Percentiles rank a stretch among this genome's conserved stretches.
Conservation (phyloP, 2,888 invertebrate species). For the Aricia artaxerxes region DNA sequence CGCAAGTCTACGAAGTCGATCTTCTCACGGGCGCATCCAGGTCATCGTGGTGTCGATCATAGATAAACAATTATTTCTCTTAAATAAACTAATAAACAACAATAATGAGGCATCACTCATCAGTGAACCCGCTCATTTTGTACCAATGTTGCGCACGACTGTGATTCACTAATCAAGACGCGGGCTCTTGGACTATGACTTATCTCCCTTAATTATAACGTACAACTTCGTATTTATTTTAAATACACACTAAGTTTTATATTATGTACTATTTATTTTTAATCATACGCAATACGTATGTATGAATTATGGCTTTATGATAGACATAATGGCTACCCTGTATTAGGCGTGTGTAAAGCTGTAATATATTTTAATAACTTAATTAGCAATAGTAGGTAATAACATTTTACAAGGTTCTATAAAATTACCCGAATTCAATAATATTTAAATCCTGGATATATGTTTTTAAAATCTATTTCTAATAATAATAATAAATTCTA, state of each 20-base stretch:
- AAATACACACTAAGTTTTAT: background rate
- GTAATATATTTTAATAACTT: background rate
- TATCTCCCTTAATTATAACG: background rate
- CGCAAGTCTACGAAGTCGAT: background rate
- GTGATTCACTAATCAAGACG: constrained; percentile 7
- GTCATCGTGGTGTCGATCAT: background rate
- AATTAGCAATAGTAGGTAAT: background rate
- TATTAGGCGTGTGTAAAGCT: background rate
- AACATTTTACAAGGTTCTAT: no score
- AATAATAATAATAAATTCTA: no score
- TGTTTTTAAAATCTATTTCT: no score
- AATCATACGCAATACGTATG: background rate
- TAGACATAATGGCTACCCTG: background rate
- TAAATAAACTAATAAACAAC: background rate
- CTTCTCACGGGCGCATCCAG: background rate
- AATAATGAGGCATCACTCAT: constrained; percentile 1
- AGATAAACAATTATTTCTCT: background rate
- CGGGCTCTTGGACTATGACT: constrained; percentile 2
- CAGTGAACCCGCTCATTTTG: background rate
- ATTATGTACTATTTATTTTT: background rate
- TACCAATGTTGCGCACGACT: background rate
- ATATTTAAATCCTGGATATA: no score
- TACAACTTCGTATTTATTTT: background rate
- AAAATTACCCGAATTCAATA: no score
- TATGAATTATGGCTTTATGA: background rate